Percentiles rank a stretch among this genome's conserved stretches.
These are phyloP conservation scores for Falco biarmicus DNA, from an alignment of 2,797 vertebrate genomes.

Conservation along the genomic window DNA sequence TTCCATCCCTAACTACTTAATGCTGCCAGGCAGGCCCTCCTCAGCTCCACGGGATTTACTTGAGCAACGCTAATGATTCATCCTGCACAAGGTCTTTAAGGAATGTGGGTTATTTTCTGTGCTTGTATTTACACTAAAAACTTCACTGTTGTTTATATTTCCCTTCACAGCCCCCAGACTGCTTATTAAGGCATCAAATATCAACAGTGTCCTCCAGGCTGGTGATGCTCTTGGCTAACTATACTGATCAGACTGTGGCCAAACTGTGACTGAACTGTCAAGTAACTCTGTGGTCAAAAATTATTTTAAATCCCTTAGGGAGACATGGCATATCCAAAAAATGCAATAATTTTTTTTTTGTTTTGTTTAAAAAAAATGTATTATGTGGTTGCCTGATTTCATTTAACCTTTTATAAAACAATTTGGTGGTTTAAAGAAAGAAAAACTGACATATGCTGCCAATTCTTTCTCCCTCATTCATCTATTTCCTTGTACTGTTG, in stretches of 20 bases:
- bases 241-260: background rate
- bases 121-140: background rate
- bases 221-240: conserved; percentile 14
- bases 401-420: background rate
- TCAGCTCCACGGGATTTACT: background rate
- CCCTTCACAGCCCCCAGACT: conserved; percentile 18
- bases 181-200: conserved; percentile 37
- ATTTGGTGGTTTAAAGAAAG: background rate
- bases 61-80: conserved; percentile 1
- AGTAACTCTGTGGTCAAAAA: background rate
- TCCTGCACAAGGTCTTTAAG: background rate
- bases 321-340: background rate
- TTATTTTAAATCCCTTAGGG: background rate
- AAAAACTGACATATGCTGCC: background rate
- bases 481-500: background rate
- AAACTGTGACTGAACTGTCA: conserved; percentile 34
- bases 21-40: background rate
- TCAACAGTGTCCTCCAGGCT: conserved; percentile 1
- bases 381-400: background rate
- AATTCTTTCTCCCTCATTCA: background rate
- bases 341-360: background rate
- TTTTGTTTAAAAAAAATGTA: background rate
- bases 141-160: background rate
- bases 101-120: background rate
- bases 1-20: background rate